Percentiles rank a stretch among this genome's conserved stretches.
Conservation (phyloP, 2,888 invertebrate species). For the Neria commutata region DNA sequence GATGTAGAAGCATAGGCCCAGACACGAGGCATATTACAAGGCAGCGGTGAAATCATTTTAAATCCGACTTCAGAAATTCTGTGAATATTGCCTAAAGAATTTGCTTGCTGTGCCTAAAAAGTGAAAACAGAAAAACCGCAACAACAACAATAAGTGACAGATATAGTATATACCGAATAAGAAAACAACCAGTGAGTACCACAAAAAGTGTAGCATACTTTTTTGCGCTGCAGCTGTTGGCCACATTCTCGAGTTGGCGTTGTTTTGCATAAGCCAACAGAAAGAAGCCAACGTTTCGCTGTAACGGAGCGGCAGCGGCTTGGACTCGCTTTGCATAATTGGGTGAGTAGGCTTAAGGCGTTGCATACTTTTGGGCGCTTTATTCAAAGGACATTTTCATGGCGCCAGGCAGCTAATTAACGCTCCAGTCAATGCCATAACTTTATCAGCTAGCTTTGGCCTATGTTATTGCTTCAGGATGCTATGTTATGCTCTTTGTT, state of each 20-base stretch:
- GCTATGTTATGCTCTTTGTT: constrained; percentile 28
- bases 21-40: constrained; percentile 38
- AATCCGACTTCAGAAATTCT: constrained; percentile 21
- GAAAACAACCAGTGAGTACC: not conserved
- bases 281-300: not conserved
- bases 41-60: constrained; percentile 1
- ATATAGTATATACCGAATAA: not conserved
- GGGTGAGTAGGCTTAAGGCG: not conserved
- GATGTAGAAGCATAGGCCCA: constrained; percentile 4
- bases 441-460: too few relatives aligned
- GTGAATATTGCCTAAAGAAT: constrained; percentile 29
- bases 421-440: too few relatives aligned
- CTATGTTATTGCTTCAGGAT: constrained; percentile 1
- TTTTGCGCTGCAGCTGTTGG: not conserved
- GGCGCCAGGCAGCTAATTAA: too few relatives aligned
- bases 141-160: not conserved
- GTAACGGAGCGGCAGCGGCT: constrained; percentile 32
- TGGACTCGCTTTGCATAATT: constrained; percentile 4
- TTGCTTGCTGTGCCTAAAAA: constrained; percentile 10
- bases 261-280: not conserved
- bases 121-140: not conserved
- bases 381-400: too few relatives aligned
- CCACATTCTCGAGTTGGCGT: not conserved
- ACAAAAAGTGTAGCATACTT: too few relatives aligned
- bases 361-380: not conserved